A percentile compares a stretch with the other conserved stretches of the same genome.
phyloP scores from a whole-genome alignment of 2,797 vertebrate species.

The Aeoliscus strigatus region DNA sequence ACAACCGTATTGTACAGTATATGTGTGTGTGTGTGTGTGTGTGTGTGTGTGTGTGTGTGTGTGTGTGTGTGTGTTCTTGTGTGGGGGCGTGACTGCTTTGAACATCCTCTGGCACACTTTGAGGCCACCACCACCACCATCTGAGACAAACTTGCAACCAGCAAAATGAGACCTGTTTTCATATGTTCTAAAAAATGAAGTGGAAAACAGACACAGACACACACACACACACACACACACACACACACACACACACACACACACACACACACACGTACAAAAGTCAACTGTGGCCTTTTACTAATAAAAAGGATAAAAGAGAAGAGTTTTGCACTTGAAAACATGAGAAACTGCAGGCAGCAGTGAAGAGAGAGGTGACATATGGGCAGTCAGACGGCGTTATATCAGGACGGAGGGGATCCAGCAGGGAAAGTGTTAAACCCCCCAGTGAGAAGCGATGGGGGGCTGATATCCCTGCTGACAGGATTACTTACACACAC shows the following conservation, averaged over 20 bases:
- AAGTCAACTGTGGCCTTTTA: neutral
- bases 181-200: slow-evolving; percentile 4
- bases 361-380: slow-evolving; percentile 23
- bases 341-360: slow-evolving; percentile 1
- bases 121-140: slow-evolving; percentile 17
- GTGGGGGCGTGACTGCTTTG: slow-evolving; percentile 23
- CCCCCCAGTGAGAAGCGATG: slow-evolving; percentile 37
- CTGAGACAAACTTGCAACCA: slow-evolving; percentile 14
- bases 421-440: slow-evolving; percentile 71
- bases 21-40: slow-evolving; percentile 5
- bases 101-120: slow-evolving; percentile 30
- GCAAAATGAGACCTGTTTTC: slow-evolving; percentile 6
- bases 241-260: too few species aligned
- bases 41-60: slow-evolving; percentile 3
- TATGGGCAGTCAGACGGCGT: slow-evolving; percentile 62
- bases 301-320: neutral
- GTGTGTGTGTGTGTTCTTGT: slow-evolving; percentile 3
- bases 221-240: slow-evolving; percentile 1
- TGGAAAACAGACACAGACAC: neutral
- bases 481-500: slow-evolving; percentile 23
- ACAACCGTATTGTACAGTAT: slow-evolving; percentile 12
- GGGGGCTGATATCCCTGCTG: slow-evolving; percentile 52
- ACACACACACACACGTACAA: neutral
- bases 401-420: slow-evolving; percentile 59
- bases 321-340: neutral